phyloP scores from a whole-genome alignment of 2,888 invertebrate species.

The Fabriciana adippe region DNA sequence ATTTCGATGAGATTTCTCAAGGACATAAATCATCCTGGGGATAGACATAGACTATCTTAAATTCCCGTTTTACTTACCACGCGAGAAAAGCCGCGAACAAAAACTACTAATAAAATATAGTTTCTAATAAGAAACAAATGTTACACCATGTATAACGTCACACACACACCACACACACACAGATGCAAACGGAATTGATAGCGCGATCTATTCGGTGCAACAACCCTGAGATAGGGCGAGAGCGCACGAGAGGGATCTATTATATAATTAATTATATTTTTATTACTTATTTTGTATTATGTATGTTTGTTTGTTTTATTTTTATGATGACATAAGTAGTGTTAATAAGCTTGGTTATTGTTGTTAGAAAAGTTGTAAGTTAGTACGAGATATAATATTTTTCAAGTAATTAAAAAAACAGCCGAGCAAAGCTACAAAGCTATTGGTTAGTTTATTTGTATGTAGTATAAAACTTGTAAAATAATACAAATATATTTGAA shows the following conservation, averaged over 20 bases:
- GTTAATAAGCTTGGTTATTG: too few relatives aligned
- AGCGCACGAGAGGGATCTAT: constrained; percentile 44
- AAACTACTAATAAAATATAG: not conserved
- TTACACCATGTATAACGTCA: constrained; percentile 40
- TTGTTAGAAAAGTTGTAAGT: too few relatives aligned
- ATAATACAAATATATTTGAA: too few relatives aligned
- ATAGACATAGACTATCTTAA: too few relatives aligned
- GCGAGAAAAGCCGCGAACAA: not conserved
- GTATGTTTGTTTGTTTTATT: not conserved
- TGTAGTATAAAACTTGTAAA: too few relatives aligned
- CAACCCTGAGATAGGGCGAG: constrained; percentile 63
- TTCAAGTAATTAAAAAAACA: too few relatives aligned
- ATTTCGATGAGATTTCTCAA: too few relatives aligned
- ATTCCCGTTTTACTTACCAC: not conserved
- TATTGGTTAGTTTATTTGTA: too few relatives aligned
- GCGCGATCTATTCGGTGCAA: constrained; percentile 80
- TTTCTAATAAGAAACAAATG: not conserved
- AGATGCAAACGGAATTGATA: constrained; percentile 64
- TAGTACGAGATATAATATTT: too few relatives aligned
- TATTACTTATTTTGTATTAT: not conserved
- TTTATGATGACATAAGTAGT: too few relatives aligned
- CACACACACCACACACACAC: constrained; percentile 49
- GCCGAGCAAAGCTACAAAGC: too few relatives aligned
- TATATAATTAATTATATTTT: constrained; percentile 1
- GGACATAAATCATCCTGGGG: too few relatives aligned